Base-by-base conservation (phyloP, 2,888 invertebrate species). In the Athripsodes cinereus region DNA sequence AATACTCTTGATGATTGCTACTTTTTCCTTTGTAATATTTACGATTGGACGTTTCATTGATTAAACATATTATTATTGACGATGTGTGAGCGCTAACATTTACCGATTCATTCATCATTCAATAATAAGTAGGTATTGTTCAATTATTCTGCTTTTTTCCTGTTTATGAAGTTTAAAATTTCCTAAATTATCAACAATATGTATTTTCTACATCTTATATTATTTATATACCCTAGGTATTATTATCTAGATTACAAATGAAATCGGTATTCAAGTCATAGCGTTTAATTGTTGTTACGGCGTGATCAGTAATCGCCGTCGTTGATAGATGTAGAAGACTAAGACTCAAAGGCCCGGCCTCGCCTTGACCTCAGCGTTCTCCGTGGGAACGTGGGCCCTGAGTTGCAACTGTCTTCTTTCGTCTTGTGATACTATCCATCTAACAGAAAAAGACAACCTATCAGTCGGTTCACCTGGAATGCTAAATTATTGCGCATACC, bases 331-430 rank as follows among this genome's bases (percentile, higher is more conserved):
- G 59, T 40, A 52, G 52, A 50, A 53, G 49, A 51, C 51, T 52
- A 26, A 40, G 40, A 40, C 55, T 35, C 40, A 40, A 52, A 55
- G 61, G 60, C 58, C 62, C 61, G 61, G 60, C 58, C 62, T 63
- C 62, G 63, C 63, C 63, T 63, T 63, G 63, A 63, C 63, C 63
- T 57, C 60, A 52, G 49, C 60, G 49, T 53, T 59, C 50, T 59
- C 56, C 63, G 63, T 61, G 61, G 63, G 61, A 61, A 60, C 60
- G 63, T 49, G 59, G 48, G 59, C 56, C 53, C 54, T 46, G 54
- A 52, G 44, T 47, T 50, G 51, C 54, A 44, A 22, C 52, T 49
- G 50, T 59, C 59, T 48, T 53, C 21, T 48, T 59, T 55, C 52
- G 40, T 54, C 50, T 50, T 31, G 44, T 18, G 18, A 11, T 44